These are phyloP conservation scores for Serrognathus titanus DNA, from an alignment of 2,888 invertebrate genomes.

Conservation along the genomic window DNA sequence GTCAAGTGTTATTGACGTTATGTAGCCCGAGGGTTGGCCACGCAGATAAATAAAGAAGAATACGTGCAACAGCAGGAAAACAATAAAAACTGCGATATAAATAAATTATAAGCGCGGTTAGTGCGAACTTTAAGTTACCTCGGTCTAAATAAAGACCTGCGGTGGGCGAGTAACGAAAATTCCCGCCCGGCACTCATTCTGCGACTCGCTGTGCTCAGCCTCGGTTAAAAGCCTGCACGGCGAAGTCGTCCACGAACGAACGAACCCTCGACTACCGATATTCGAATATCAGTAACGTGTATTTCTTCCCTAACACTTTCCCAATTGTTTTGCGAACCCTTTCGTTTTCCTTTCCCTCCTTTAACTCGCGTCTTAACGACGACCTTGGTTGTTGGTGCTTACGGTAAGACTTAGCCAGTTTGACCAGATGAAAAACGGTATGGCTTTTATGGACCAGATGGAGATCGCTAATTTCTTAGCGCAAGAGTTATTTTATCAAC, in stretches of 20 bases:
- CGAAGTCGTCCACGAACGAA: constrained; percentile 44
- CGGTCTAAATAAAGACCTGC: constrained; percentile 41
- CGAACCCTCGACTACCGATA: constrained; percentile 29
- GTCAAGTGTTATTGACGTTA: neutral
- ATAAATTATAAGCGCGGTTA: constrained; percentile 29
- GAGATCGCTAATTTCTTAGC: constrained; percentile 83
- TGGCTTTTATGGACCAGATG: constrained; percentile 68
- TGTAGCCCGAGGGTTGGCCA: neutral
- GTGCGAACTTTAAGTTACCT: constrained; percentile 42
- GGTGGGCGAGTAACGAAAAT: constrained; percentile 48
- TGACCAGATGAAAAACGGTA: constrained; percentile 19
- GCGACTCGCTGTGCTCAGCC: constrained; percentile 43
- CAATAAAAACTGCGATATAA: constrained; percentile 25
- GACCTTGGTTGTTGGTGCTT: too few relatives aligned
- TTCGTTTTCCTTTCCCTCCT: too few relatives aligned
- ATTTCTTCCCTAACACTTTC: neutral
- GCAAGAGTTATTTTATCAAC: constrained; percentile 82
- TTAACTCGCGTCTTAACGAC: too few relatives aligned
- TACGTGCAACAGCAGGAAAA: constrained; percentile 18
- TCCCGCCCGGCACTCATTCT: constrained; percentile 44
- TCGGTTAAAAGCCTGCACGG: constrained; percentile 35
- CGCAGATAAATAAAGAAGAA: constrained; percentile 1
- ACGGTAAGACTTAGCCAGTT: too few relatives aligned
- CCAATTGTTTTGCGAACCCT: too few relatives aligned
- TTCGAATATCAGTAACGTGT: constrained; percentile 29